These are phyloP conservation scores for Magallana gigas DNA, from an alignment of 1,140 invertebrate genomes.

Conservation along the genomic window DNA sequence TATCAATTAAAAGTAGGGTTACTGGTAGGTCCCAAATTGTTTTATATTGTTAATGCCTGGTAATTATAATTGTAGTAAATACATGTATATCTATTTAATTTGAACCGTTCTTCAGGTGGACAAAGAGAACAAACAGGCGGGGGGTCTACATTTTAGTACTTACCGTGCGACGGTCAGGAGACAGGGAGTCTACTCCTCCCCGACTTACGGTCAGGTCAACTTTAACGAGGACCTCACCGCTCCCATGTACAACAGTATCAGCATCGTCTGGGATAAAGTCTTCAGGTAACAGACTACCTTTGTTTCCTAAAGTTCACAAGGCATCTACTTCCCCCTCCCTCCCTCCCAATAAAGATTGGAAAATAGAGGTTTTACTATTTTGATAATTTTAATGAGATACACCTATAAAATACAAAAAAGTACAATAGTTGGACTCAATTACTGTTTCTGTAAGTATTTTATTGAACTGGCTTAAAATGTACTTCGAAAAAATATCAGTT, in stretches of 20 bases:
- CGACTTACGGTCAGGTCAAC: conserved; percentile 48
- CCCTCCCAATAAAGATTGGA: neutral
- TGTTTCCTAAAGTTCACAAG: too few species aligned
- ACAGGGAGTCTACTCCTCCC: conserved; percentile 52
- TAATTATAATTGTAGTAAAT: too few species aligned
- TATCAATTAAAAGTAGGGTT: too few species aligned
- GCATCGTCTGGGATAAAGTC: conserved; percentile 56
- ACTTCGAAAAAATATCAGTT: too few species aligned
- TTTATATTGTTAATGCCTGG: too few species aligned
- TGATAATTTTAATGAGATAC: neutral
- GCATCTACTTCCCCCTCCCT: neutral
- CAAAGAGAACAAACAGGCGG: conserved; percentile 49
- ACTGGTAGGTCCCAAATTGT: too few species aligned
- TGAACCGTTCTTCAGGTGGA: conserved; percentile 41
- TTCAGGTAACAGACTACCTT: conserved; percentile 48
- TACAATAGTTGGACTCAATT: too few species aligned
- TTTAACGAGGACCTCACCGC: conserved; percentile 58
- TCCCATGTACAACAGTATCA: conserved; percentile 53
- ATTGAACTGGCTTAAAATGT: too few species aligned
- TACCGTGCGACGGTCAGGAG: conserved; percentile 54
- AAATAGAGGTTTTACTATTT: neutral
- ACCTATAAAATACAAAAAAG: too few species aligned
- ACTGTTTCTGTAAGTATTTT: too few species aligned
- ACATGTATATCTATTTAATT: too few species aligned
- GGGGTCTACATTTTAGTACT: conserved; percentile 53